These are phyloP conservation scores for Microdon myrmicae DNA, from an alignment of 2,888 invertebrate species.

Conservation along the genomic window DNA sequence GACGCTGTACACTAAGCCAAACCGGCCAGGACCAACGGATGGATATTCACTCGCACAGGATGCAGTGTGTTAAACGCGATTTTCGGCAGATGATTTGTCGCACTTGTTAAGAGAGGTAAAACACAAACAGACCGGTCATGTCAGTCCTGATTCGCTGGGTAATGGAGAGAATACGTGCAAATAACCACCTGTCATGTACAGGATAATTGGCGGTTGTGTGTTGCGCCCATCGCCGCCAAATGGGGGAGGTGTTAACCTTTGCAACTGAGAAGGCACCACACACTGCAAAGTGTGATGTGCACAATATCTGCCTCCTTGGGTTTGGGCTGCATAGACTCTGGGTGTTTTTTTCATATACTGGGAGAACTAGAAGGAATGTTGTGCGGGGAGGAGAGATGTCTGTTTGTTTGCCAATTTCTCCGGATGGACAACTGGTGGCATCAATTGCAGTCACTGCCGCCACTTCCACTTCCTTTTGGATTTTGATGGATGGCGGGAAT, in stretches of 20 bases:
- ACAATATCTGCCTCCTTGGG: no score
- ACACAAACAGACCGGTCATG: constrained; percentile 17
- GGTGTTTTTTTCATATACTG: no score
- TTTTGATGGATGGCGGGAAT: constrained; percentile 10
- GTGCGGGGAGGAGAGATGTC: constrained; percentile 36
- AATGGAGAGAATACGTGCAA: constrained; percentile 52
- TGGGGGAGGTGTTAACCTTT: constrained; percentile 24
- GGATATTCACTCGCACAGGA: constrained; percentile 24
- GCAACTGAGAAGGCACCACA: constrained; percentile 44
- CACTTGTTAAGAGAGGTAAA: constrained; percentile 29
- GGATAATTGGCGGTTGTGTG: constrained; percentile 49
- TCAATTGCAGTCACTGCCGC: constrained; percentile 45
- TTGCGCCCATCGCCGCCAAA: not conserved
- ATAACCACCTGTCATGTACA: constrained; percentile 52
- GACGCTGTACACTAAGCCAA: not conserved
- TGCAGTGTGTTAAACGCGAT: constrained; percentile 38
- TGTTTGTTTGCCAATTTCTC: constrained; percentile 34
- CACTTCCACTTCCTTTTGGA: constrained; percentile 2
- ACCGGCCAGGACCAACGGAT: no score
- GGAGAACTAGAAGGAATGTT: constrained; percentile 20
- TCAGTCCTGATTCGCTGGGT: constrained; percentile 46
- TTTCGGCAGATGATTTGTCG: constrained; percentile 48
- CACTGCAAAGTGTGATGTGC: constrained; percentile 45
- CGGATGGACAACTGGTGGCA: constrained; percentile 50
- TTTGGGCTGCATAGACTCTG: no score